Conservation (phyloP, 2,113 vertebrate species). For the Apodemus speciosus region DNA sequence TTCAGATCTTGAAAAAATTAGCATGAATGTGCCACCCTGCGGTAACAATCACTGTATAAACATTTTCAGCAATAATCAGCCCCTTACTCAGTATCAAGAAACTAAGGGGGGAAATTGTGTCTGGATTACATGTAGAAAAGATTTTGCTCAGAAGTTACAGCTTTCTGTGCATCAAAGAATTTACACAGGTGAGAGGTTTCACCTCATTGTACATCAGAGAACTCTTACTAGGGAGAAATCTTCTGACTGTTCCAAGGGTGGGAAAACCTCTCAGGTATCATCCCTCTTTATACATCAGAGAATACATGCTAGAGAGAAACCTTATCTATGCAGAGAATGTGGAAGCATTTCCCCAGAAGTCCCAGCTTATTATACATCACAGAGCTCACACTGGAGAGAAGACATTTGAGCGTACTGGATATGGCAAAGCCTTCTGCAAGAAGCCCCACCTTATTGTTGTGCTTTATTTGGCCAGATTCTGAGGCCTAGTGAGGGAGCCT, state of each 20-base stretch:
- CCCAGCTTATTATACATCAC: background rate
- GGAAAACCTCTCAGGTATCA: background rate
- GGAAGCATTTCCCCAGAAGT: background rate
- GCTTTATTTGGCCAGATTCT: too few relatives aligned
- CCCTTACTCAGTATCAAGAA: background rate
- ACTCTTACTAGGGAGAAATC: background rate
- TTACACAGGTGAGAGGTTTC: background rate
- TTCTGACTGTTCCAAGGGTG: background rate
- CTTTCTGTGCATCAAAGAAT: background rate
- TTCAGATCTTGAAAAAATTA: too few relatives aligned
- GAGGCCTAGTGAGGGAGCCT: too few relatives aligned
- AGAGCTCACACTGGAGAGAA: background rate
- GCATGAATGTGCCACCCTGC: background rate
- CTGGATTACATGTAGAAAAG: background rate
- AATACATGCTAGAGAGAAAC: background rate
- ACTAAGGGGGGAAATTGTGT: background rate
- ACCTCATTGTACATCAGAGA: background rate
- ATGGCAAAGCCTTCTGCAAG: background rate
- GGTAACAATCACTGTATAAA: background rate
- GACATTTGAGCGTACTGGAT: background rate
- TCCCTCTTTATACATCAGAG: background rate
- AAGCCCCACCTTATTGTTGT: background rate
- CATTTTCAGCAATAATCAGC: background rate
- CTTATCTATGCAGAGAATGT: background rate
- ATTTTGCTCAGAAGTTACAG: background rate